Percentiles rank a stretch among this genome's conserved stretches.
Evolutionary conservation across 2,888 invertebrate species (phyloP).

Genomic region (Platerodrilus igneus): DNA sequence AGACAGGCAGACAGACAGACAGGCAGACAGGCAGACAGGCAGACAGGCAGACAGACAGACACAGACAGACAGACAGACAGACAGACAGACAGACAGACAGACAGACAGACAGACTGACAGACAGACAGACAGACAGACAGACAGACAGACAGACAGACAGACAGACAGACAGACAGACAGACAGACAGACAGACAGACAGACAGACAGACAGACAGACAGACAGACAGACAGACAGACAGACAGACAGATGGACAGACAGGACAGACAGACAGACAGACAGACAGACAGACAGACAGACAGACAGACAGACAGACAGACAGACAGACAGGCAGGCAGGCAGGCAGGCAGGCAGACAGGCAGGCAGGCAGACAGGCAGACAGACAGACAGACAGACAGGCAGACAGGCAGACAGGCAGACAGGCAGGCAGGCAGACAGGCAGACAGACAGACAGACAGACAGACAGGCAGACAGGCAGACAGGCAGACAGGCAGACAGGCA

Average conservation of each 20-base stretch:
- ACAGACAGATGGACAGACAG: slow-evolving; percentile 3
- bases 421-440: slow-evolving; percentile 2
- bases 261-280: slow-evolving; percentile 4
- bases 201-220: slow-evolving; percentile 4
- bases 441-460: slow-evolving; percentile 4
- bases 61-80: slow-evolving; percentile 4
- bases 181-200: slow-evolving; percentile 4
- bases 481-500: slow-evolving; percentile 2
- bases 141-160: slow-evolving; percentile 4
- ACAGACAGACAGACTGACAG: slow-evolving; percentile 4
- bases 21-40: slow-evolving; percentile 2
- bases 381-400: slow-evolving; percentile 4
- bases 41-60: slow-evolving; percentile 4
- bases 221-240: slow-evolving; percentile 4
- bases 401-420: slow-evolving; percentile 3
- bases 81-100: slow-evolving; percentile 4
- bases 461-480: slow-evolving; percentile 3
- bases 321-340: slow-evolving; percentile 2
- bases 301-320: slow-evolving; percentile 4
- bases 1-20: slow-evolving; percentile 4
- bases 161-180: slow-evolving; percentile 4
- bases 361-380: slow-evolving; percentile 2
- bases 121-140: slow-evolving; percentile 4
- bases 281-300: slow-evolving; percentile 4
- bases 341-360: slow-evolving; percentile 2